Evolutionary conservation across 2,797 vertebrate species (phyloP).

Genomic region (Pangasius larnaudii): DNA sequence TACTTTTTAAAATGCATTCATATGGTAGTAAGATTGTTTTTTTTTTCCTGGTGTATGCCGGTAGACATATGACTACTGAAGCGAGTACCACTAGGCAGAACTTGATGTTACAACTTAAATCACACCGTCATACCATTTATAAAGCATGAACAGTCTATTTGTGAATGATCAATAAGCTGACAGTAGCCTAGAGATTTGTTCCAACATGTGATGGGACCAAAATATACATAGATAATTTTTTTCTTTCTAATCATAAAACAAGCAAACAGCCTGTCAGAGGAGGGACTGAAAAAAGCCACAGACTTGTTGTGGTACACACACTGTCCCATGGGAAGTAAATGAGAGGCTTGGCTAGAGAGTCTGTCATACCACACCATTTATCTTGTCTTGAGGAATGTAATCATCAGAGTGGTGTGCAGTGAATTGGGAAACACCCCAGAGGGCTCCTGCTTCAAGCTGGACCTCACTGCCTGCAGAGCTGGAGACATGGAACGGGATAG

Average conservation of each 20-base stretch:
- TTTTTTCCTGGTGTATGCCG: neutral
- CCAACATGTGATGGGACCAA: conserved; percentile 27
- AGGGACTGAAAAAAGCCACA: conserved; percentile 43
- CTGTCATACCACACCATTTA: conserved; percentile 57
- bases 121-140: neutral
- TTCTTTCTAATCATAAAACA: conserved; percentile 43
- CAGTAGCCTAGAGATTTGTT: conserved; percentile 9
- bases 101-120: neutral
- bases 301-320: conserved; percentile 50
- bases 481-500: neutral
- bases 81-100: neutral
- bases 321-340: conserved; percentile 57
- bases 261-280: conserved; percentile 40
- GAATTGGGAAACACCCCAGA: conserved; percentile 51
- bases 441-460: conserved; percentile 46
- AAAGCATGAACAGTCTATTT: conserved; percentile 7
- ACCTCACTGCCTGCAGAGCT: conserved; percentile 35
- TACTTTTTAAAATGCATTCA: neutral
- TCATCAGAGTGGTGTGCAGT: conserved; percentile 49
- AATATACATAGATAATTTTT: conserved; percentile 30
- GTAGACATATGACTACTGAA: neutral
- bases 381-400: conserved; percentile 62
- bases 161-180: conserved; percentile 36
- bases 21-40: neutral
- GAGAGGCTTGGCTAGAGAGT: conserved; percentile 46